A percentile compares a stretch with the other conserved stretches of the same genome.
Evolutionary conservation across 64 coral and sea anemone genomes (phyloP).

Genomic region (Anthopleura sola): DNA sequence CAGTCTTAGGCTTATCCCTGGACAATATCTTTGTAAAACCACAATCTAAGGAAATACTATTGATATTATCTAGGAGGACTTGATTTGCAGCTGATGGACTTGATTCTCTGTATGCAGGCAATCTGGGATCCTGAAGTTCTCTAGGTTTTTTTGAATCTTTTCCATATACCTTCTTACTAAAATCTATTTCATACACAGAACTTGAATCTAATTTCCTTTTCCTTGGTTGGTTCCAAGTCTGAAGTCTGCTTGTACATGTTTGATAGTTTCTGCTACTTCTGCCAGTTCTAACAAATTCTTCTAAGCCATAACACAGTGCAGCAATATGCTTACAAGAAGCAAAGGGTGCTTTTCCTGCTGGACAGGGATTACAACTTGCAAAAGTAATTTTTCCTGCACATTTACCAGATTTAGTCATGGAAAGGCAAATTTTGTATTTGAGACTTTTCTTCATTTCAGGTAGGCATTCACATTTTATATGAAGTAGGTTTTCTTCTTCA

Average conservation of each 20-base stretch:
- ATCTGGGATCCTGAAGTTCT: constrained; percentile 32
- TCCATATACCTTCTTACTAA: constrained; percentile 37
- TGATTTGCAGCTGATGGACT: background rate
- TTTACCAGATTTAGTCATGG: constrained; percentile 1
- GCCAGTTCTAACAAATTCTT: constrained; percentile 36
- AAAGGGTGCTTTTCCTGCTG: constrained; percentile 40
- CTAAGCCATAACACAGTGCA: constrained; percentile 34
- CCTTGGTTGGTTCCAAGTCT: constrained; percentile 26
- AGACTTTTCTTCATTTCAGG: constrained; percentile 55
- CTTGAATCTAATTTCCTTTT: constrained; percentile 44
- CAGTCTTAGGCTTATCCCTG: no score
- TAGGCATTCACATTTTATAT: constrained; percentile 47
- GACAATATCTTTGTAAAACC: no score
- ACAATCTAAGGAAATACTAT: no score
- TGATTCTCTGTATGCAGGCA: constrained; percentile 29
- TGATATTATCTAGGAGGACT: no score
- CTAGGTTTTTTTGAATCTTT: constrained; percentile 28
- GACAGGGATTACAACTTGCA: constrained; percentile 32
- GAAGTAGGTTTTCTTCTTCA: constrained; percentile 7
- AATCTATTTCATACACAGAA: constrained; percentile 48
- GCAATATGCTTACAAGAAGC: constrained; percentile 54
- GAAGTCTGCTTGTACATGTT: constrained; percentile 5
- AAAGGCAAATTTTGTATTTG: constrained; percentile 39
- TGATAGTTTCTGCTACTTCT: constrained; percentile 19
- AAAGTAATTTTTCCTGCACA: constrained; percentile 12